Base-by-base conservation (phyloP, 2,113 vertebrate species). In the Pelusios castaneus region DNA sequence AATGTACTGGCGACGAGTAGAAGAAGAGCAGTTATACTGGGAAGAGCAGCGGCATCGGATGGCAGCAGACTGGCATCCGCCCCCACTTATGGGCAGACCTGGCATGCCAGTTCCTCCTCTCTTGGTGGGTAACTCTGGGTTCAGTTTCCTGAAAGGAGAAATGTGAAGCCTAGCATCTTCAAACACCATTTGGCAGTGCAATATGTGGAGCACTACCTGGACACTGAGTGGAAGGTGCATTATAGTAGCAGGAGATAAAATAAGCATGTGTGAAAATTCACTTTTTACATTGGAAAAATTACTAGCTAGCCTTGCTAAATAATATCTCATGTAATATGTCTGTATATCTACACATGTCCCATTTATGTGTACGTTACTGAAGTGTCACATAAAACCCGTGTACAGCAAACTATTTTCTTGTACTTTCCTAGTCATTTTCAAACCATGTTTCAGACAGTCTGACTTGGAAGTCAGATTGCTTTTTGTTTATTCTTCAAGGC, bases 1-100 rank as follows among this genome's bases (percentile, higher is more conserved):
- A 77, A 91, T 98, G 89, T 98, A 98, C 94, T 98, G 98, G 98
- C 98, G 97, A 94, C 97, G 96, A 89, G 93, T 97, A 55, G 98
- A 98, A 93, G 98, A 98, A 95, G 98, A 98, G 87, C 97, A 98
- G 11, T 93, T 97, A 85, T 98, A 98, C 89, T 98, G 97, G 97
- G 98, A 97, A 4, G 96, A 98, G 43, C 98, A 98, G 90, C 96
- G 85, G 3, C 76, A n/a, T 31, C 95, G 97, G 31, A 92, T 97
- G 80, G 85, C 89, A 0, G 49, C 91, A 0, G 43, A 91, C 73
- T 89, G 90, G 92, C 97, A 97, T 73, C 84, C 85, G 1, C 98
- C 97, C 5, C 97, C 98, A 0, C 93, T 98, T 17, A 96, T 97
- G 96, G 97, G 98, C 88, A 97, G 97, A 21, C 97, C 96, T 1